phyloP scores from a whole-genome alignment of 2,797 vertebrate genomes.

The Cirrhinus molitorella region DNA sequence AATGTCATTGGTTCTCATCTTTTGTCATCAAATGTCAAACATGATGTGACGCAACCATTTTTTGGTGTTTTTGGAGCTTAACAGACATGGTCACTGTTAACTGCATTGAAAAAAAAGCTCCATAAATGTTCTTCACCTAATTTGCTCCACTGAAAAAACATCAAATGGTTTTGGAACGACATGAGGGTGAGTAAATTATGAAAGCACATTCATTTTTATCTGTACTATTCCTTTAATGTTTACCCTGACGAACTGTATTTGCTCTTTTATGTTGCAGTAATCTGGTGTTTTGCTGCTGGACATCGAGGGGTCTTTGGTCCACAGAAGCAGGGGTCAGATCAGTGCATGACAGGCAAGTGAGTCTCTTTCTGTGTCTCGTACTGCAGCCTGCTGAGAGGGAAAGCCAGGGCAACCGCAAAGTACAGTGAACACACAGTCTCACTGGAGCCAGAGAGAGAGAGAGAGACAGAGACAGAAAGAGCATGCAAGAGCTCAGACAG shows the following conservation, averaged over 20 bases:
- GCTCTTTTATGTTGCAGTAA: conserved; percentile 26
- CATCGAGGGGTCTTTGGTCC: conserved; percentile 6
- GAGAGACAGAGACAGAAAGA: conserved; percentile 27
- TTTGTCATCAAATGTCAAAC: neutral
- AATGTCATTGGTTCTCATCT: neutral
- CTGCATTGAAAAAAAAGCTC: neutral
- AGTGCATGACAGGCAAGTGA: conserved; percentile 24
- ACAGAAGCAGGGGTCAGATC: conserved; percentile 43
- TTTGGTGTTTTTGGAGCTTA: neutral
- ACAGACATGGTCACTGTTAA: neutral
- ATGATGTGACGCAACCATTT: neutral
- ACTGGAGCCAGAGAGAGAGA: conserved; percentile 44
- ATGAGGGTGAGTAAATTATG: neutral
- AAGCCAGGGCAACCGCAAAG: conserved; percentile 49
- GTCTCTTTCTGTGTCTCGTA: conserved; percentile 13
- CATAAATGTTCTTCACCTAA: neutral
- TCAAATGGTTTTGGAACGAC: neutral
- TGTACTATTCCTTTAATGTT: neutral
- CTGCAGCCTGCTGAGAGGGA: conserved; percentile 41
- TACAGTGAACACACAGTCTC: conserved; percentile 49
- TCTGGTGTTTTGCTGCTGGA: conserved; percentile 28
- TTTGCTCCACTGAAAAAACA: neutral
- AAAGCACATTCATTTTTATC: neutral
- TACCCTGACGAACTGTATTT: neutral
- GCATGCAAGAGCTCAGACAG: conserved; percentile 13